Percentiles rank a stretch among this genome's conserved stretches.
Conservation (phyloP, 2,113 vertebrate species). For the Holacanthus passer region DNA sequence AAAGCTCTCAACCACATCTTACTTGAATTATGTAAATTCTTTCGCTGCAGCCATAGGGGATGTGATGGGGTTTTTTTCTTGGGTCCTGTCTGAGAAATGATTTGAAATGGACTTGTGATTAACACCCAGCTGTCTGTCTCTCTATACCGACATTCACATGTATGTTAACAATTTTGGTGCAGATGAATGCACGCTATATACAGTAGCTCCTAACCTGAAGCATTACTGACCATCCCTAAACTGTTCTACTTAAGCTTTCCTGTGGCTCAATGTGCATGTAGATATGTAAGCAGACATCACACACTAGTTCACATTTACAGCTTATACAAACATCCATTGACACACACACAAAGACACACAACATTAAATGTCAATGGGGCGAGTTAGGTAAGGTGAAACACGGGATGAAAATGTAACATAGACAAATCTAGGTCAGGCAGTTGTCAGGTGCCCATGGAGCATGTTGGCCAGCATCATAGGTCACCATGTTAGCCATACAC, state of each 20-base stretch:
- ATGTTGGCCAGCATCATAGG: conserved; percentile 11
- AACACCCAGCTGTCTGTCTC: conserved; percentile 3
- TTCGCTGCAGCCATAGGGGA: conserved; percentile 27
- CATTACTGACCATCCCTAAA: background rate
- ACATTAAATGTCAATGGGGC: conserved; percentile 51
- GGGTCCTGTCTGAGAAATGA: conserved; percentile 11
- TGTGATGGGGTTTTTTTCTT: conserved; percentile 1
- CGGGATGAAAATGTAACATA: conserved; percentile 12
- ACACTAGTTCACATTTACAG: background rate
- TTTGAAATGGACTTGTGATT: conserved; percentile 40
- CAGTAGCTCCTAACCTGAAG: background rate
- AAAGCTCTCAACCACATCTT: conserved; percentile 52
- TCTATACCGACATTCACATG: background rate
- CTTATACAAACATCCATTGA: background rate
- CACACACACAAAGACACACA: conserved; percentile 7
- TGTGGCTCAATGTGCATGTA: background rate
- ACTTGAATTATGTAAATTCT: conserved; percentile 63
- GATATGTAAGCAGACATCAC: background rate
- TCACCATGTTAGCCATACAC: conserved; percentile 1
- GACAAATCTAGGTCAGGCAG: conserved; percentile 50
- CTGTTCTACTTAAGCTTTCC: background rate
- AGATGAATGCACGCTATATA: background rate
- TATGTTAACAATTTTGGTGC: background rate
- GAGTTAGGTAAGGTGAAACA: conserved; percentile 29
- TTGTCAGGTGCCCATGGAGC: conserved; percentile 28